Conservation (phyloP, 2,797 vertebrate species). For the Pyrocephalus nanus region DNA sequence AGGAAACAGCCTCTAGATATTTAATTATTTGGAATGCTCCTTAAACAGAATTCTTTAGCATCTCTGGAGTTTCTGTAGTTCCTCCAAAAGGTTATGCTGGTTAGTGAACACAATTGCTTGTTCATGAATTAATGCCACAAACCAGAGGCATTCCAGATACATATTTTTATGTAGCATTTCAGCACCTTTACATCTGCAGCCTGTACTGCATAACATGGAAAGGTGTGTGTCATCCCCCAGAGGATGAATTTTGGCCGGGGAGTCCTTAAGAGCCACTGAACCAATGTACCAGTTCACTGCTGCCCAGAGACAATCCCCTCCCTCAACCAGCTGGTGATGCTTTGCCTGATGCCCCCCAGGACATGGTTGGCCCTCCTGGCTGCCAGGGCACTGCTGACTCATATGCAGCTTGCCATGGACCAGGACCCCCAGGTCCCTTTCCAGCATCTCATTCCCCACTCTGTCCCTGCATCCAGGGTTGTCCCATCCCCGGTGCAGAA, state of each 20-base stretch:
- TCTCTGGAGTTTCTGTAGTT: not conserved
- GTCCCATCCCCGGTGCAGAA: not conserved
- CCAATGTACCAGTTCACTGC: not conserved
- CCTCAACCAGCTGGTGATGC: accelerated
- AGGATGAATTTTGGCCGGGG: not conserved
- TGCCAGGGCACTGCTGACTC: not conserved
- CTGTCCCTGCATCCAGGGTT: accelerated
- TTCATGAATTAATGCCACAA: slow-evolving; percentile 36
- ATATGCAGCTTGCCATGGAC: not conserved
- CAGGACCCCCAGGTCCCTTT: not conserved
- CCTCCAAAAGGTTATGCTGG: slow-evolving; percentile 11
- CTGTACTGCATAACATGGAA: not conserved
- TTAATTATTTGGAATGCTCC: not conserved
- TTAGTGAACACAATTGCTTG: not conserved
- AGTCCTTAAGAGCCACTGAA: not conserved
- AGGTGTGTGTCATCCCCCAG: not conserved
- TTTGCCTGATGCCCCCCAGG: not conserved
- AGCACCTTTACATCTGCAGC: not conserved
- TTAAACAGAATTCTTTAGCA: slow-evolving; percentile 32
- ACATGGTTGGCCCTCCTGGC: not conserved
- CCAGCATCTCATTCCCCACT: not conserved
- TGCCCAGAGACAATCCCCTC: not conserved
- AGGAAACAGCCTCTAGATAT: slow-evolving; percentile 4
- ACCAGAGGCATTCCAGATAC: not conserved
- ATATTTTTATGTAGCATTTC: not conserved